Percentiles rank a stretch among this genome's conserved stretches.
Conservation (phyloP, 2,797 vertebrate species). For the Darevskia mixta region DNA sequence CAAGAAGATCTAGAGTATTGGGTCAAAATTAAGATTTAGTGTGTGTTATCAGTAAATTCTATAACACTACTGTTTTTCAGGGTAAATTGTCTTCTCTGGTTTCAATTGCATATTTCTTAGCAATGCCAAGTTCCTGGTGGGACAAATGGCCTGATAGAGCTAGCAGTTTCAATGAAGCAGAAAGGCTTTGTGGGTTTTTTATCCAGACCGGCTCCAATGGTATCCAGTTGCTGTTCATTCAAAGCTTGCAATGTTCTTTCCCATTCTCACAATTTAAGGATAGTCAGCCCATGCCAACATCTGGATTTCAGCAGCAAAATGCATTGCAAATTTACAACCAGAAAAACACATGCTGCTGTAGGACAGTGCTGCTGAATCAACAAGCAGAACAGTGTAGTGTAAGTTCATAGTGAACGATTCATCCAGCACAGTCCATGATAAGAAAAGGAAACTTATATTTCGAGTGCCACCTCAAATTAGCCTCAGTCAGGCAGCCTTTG, state of each 20-base stretch:
- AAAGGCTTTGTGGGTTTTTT: not conserved
- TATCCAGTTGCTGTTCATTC: constrained; percentile 41
- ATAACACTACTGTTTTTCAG: not conserved
- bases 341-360: constrained; percentile 15
- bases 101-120: not conserved
- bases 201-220: not conserved
- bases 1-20: not conserved
- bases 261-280: constrained; percentile 40
- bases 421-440: not conserved
- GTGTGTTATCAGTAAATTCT: not conserved
- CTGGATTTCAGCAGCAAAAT: constrained; percentile 44
- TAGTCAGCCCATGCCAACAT: constrained; percentile 49
- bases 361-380: constrained; percentile 16
- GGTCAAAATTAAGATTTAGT: not conserved
- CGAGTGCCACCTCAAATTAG: not conserved
- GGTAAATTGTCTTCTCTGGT: not conserved
- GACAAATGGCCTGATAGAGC: not conserved
- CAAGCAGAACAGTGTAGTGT: constrained; percentile 19
- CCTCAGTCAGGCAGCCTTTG: not conserved
- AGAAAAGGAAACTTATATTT: not conserved
- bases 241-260: not conserved
- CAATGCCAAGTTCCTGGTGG: not conserved
- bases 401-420: constrained; percentile 8
- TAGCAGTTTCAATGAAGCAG: not conserved
- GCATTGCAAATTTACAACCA: constrained; percentile 32